Percentiles rank a stretch among this genome's conserved stretches.
These are phyloP conservation scores for Baryphthengus martii DNA, from an alignment of 2,113 vertebrate genomes.

Conservation along the genomic window DNA sequence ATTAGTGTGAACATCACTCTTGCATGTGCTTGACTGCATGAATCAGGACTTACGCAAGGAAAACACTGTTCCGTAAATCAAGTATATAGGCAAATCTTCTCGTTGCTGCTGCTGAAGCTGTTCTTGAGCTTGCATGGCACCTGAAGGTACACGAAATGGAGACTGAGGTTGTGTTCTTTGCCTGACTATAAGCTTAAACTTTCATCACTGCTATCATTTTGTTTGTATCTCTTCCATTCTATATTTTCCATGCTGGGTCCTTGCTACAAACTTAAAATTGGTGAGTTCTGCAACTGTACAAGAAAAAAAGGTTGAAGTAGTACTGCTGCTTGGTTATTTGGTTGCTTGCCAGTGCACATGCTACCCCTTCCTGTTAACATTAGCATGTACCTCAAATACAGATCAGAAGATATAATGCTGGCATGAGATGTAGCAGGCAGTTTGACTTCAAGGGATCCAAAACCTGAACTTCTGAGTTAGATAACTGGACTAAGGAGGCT, in stretches of 20 bases:
- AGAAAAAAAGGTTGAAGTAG: conserved; percentile 62
- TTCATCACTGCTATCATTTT: conserved; percentile 80
- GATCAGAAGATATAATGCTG: conserved; percentile 47
- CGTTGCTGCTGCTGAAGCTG: conserved; percentile 67
- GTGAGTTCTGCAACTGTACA: conserved; percentile 85
- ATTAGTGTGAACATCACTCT: background rate
- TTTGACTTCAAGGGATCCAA: conserved; percentile 2
- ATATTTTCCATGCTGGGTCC: conserved; percentile 87
- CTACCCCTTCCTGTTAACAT: background rate
- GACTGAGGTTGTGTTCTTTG: conserved; percentile 60
- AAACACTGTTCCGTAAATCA: background rate
- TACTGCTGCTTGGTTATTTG: conserved; percentile 66
- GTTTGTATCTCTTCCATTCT: conserved; percentile 82
- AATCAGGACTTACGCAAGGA: background rate
- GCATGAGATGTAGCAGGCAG: background rate
- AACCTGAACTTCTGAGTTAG: background rate
- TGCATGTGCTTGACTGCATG: conserved; percentile 66
- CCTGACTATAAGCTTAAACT: conserved; percentile 75
- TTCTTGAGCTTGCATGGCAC: conserved; percentile 71
- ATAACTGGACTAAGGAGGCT: background rate
- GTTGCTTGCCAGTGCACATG: conserved; percentile 72
- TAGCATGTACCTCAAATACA: conserved; percentile 49
- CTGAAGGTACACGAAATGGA: conserved; percentile 38
- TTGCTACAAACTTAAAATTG: conserved; percentile 93
- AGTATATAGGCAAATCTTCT: background rate